These are phyloP conservation scores for Aplysina aerophoba DNA, from an alignment of 37 sponge, comb jelly and placozoan species.

Conservation along the genomic window DNA sequence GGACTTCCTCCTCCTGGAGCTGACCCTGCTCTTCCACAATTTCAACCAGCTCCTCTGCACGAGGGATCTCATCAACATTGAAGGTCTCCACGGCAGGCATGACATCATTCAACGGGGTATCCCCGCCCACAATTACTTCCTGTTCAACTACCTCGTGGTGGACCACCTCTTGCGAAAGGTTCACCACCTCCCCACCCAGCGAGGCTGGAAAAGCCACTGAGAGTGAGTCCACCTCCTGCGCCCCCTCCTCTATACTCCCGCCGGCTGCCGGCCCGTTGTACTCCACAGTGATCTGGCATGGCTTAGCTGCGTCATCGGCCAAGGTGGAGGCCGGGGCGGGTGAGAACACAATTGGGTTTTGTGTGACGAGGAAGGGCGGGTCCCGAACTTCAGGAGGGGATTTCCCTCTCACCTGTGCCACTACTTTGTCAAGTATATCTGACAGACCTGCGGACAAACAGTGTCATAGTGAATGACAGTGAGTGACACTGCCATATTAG, in stretches of 20 bases:
- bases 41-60: constrained; percentile 16
- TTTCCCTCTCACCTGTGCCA: not conserved
- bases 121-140: constrained; percentile 2
- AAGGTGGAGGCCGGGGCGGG: not conserved
- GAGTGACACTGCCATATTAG: too few species aligned
- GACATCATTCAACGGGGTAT: not conserved
- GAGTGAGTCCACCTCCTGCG: not conserved
- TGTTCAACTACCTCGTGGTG: not conserved
- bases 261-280: not conserved
- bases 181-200: not conserved
- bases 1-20: not conserved
- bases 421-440: constrained; percentile 1
- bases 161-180: not conserved
- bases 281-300: not conserved
- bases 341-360: not conserved
- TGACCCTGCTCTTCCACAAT: constrained; percentile 12
- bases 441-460: not conserved
- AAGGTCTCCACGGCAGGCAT: not conserved
- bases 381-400: not conserved
- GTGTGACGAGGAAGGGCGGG: not conserved
- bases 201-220: not conserved
- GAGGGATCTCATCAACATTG: constrained; percentile 19
- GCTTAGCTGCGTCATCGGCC: not conserved
- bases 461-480: not conserved
- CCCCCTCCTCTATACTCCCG: not conserved